Evolutionary conservation across 2,797 vertebrate genomes (phyloP).

Genomic region (Ciconia nigra): DNA sequence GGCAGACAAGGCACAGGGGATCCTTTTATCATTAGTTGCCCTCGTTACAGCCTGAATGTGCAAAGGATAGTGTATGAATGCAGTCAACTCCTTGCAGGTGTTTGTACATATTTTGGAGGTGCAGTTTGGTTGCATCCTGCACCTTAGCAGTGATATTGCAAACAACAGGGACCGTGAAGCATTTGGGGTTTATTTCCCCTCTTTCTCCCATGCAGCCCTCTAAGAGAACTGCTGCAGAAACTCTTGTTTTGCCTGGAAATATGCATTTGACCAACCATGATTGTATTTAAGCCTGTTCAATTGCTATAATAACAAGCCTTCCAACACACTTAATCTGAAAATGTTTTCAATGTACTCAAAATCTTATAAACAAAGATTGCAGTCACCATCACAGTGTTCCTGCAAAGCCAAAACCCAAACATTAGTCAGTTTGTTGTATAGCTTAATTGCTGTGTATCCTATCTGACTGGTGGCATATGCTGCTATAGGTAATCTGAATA

Average conservation of each 20-base stretch:
- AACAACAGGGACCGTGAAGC: not conserved
- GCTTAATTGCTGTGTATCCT: not conserved
- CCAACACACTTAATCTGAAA: not conserved
- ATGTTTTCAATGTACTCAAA: not conserved
- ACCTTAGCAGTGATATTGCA: not conserved
- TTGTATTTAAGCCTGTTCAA: not conserved
- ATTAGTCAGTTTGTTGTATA: not conserved
- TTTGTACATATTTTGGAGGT: not conserved
- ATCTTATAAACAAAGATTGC: not conserved
- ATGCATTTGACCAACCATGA: not conserved
- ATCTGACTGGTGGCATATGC: not conserved
- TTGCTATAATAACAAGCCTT: not conserved
- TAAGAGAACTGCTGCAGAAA: not conserved
- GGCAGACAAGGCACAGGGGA: not conserved
- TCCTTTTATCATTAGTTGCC: not conserved
- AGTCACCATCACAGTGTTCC: not conserved
- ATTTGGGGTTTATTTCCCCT: not conserved
- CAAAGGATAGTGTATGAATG: not conserved
- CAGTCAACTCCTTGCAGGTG: not conserved
- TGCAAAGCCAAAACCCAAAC: not conserved
- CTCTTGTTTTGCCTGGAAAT: not conserved
- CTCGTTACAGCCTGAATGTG: not conserved
- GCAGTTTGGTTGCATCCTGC: not conserved
- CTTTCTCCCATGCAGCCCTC: not conserved
- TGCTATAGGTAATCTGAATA: not conserved